Evolutionary conservation across 2,113 vertebrate species (phyloP).

Genomic region (Argyrosomus japonicus): DNA sequence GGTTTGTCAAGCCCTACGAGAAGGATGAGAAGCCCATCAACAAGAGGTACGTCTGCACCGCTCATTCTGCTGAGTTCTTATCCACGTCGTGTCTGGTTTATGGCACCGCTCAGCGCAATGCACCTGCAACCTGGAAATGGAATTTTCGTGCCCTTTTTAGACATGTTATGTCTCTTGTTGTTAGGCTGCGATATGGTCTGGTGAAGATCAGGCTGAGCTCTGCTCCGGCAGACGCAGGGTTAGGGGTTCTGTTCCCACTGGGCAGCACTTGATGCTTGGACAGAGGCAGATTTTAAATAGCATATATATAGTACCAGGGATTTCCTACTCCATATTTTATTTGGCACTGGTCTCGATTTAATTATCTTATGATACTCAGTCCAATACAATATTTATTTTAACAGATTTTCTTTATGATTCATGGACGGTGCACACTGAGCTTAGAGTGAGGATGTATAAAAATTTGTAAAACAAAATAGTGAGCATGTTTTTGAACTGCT

Average conservation of each 20-base stretch:
- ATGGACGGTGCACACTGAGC: no score
- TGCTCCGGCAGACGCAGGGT: background rate
- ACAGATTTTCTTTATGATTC: background rate
- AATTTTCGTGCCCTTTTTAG: background rate
- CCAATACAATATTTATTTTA: background rate
- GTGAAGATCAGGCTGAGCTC: conserved; percentile 25
- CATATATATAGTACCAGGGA: background rate
- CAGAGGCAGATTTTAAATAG: background rate
- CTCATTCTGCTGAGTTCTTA: background rate
- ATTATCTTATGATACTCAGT: background rate
- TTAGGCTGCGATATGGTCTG: conserved; percentile 4
- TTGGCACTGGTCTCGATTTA: background rate
- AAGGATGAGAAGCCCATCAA: conserved; percentile 94
- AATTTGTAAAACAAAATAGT: background rate
- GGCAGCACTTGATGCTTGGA: background rate
- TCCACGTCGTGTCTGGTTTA: background rate
- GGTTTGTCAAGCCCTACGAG: conserved; percentile 97
- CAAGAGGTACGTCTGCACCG: conserved; percentile 63
- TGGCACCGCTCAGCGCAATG: background rate
- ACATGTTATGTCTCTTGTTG: conserved; percentile 2
- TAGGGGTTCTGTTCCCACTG: conserved; percentile 8
- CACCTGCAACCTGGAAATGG: background rate
- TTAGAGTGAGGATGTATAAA: background rate
- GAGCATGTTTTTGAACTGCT: background rate
- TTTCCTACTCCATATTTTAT: conserved; percentile 8